Evolutionary conservation across 2,888 invertebrate genomes (phyloP).

Genomic region (Rhingia rostrata): DNA sequence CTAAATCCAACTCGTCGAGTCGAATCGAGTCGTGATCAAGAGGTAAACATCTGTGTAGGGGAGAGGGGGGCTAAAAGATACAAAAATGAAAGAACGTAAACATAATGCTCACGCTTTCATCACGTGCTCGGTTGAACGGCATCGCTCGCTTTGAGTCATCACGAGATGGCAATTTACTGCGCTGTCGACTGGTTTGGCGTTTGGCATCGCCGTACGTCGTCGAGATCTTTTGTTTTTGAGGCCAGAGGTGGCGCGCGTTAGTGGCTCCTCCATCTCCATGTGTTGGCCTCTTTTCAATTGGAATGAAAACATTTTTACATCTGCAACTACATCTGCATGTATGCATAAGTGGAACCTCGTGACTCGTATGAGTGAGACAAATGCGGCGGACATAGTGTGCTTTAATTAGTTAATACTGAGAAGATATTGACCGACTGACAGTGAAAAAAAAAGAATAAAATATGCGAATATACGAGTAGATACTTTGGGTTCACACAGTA

Average conservation of each 20-base stretch:
- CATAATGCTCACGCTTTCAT: conserved; percentile 65
- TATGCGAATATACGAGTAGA: not conserved
- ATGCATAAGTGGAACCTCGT: not conserved
- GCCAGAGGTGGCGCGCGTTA: not conserved
- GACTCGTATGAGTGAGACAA: not conserved
- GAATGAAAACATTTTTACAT: not conserved
- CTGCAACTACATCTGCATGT: not conserved
- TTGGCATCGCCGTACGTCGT: conserved; percentile 2
- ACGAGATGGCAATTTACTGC: conserved; percentile 61
- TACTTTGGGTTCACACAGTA: not conserved
- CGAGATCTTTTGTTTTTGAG: not conserved
- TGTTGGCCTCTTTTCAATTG: conserved; percentile 58
- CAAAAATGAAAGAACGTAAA: conserved; percentile 8
- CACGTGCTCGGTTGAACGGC: conserved; percentile 63
- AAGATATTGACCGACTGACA: not conserved
- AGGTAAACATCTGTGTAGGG: not conserved
- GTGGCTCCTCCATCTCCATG: conserved; percentile 46
- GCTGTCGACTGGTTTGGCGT: not conserved
- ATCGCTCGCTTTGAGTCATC: conserved; percentile 65
- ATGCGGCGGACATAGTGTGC: not conserved
- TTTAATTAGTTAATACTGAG: conserved; percentile 1
- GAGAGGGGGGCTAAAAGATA: not conserved
- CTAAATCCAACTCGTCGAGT: not conserved
- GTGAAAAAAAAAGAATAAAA: not conserved
- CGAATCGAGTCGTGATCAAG: not conserved